Evolutionary conservation across 2,113 vertebrate genomes (phyloP).

Genomic region (Rhea americana): DNA sequence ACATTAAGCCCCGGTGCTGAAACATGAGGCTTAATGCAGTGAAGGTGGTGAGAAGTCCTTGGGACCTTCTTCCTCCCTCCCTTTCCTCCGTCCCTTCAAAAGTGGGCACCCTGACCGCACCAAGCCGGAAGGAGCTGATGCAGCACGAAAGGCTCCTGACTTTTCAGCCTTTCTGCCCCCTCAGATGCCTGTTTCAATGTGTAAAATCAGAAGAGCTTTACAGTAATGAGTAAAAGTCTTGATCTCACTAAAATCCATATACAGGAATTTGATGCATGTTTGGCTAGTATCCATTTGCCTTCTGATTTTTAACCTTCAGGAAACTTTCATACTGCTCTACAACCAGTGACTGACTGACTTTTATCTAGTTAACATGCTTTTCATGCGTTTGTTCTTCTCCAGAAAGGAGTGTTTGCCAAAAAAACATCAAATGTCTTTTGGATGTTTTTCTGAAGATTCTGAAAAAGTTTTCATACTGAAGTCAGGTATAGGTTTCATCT

Average conservation of each 20-base stretch:
- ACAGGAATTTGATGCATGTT: neutral
- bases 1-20: neutral
- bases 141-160: fast-evolving
- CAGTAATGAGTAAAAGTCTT: neutral
- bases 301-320: neutral
- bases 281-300: neutral
- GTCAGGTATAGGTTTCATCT: neutral
- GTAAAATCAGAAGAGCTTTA: neutral
- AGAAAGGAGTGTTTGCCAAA: neutral
- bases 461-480: neutral
- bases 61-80: neutral
- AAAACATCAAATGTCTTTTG: neutral
- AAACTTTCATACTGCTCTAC: neutral
- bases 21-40: neutral
- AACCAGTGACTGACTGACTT: neutral
- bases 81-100: neutral
- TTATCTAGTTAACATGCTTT: neutral
- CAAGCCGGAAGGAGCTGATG: neutral
- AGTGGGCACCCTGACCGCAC: fast-evolving
- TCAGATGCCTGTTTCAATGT: neutral
- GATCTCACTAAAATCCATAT: neutral
- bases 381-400: neutral
- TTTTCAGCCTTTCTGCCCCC: fast-evolving
- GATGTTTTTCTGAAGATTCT: neutral
- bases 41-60: neutral